Base-by-base conservation (phyloP, 2,797 vertebrate species). In the Atherinosoma microstoma region DNA sequence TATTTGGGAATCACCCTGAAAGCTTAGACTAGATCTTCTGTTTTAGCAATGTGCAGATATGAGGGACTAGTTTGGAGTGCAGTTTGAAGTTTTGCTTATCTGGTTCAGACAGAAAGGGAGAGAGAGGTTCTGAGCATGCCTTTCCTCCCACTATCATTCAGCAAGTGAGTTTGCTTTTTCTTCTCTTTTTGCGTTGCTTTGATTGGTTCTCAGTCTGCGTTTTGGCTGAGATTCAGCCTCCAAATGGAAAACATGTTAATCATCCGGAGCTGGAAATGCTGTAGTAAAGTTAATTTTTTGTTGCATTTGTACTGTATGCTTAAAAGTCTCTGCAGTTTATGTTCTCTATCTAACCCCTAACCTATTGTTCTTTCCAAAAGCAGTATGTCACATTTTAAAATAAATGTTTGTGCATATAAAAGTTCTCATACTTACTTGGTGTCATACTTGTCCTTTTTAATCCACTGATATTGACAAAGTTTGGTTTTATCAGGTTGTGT, bases 181-280 rank as follows among this genome's bases (percentile, higher is more conserved):
- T 75, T 66, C 45, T 49, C 32, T 77, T 70, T 73, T 68, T 72
- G 58, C 73, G 16, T 40, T 64, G 77, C 83, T 87, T 84, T 82
- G 57, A 84, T 79, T 77, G 40, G 58, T 72, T 86, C 69, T 78
- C 58, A 15, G 34, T 84, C 70, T 88, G 69, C 67, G 74, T 83
- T 85, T 91, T 92, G 85, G 86, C 93, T 62, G 75, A 78, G 73
- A 73, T 89, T 89, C 73, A 84, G 81, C 72, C 75, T 67, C 78
- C 66, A 76, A 88, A 83, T 91, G 85, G 84, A 91, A 89, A 91
- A 87, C 87, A 92, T 91, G 81, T 87, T 80, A 62, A 83, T 77
- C 85, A 89, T 93, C 89, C 91, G 85, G 81, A 82, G 16, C 74
- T 79, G 71, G 59, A 59, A 87, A 61, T 80, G 73, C 69, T 79